These are phyloP conservation scores for Anthoscopus minutus DNA, from an alignment of 2,113 vertebrate species.

Conservation along the genomic window DNA sequence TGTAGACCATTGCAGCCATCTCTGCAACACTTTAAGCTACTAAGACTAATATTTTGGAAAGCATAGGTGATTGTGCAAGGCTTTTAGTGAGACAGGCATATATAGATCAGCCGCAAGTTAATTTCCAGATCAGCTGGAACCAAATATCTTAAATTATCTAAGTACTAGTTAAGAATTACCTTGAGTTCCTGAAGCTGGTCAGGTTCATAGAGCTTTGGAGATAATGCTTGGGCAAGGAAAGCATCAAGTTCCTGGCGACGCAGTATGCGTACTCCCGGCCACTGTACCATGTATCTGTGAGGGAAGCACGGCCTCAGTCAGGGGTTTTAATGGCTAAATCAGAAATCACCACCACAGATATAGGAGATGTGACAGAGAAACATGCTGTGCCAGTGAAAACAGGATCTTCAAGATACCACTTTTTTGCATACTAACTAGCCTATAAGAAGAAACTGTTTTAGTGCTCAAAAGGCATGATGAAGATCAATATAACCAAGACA, in stretches of 20 bases:
- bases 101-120: neutral
- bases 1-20: neutral
- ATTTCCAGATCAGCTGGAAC: neutral
- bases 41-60: neutral
- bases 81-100: neutral
- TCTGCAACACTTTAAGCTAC: neutral
- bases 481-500: neutral
- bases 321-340: neutral
- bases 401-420: neutral
- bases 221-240: slow-evolving; percentile 94
- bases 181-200: slow-evolving; percentile 98
- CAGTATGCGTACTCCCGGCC: slow-evolving; percentile 93
- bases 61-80: neutral
- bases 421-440: neutral
- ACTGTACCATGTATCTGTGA: slow-evolving; percentile 93
- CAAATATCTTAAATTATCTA: neutral
- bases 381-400: neutral
- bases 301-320: neutral
- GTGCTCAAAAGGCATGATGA: neutral
- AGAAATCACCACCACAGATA: rapidly evolving
- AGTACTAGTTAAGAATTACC: slow-evolving; percentile 70
- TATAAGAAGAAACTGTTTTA: neutral
- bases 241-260: slow-evolving; percentile 94
- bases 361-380: neutral
- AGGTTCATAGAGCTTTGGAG: slow-evolving; percentile 94